Percentiles rank a stretch among this genome's conserved stretches.
These are phyloP conservation scores for Semibalanus balanoides DNA, from an alignment of 1,140 invertebrate genomes.

Conservation along the genomic window DNA sequence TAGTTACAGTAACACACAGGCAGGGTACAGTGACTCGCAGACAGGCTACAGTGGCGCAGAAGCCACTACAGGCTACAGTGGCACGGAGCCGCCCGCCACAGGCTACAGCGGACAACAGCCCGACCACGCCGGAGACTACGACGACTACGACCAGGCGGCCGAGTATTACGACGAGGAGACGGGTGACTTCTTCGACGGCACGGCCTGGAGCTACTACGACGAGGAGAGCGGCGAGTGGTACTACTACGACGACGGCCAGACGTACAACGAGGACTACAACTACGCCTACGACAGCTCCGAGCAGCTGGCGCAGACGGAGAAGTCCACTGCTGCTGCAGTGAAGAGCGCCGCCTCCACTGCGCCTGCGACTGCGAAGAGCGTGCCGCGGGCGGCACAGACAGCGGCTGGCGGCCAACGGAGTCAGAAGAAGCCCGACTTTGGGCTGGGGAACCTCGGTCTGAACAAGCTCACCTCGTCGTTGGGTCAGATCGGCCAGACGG, in stretches of 20 bases:
- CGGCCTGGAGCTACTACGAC: slow-evolving; percentile 28
- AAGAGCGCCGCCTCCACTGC: background rate
- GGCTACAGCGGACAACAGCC: too few species aligned
- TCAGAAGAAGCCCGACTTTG: background rate
- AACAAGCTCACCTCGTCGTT: background rate
- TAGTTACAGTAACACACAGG: too few species aligned
- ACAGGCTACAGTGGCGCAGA: too few species aligned
- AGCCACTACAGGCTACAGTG: too few species aligned
- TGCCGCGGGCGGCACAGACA: too few species aligned
- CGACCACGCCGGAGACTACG: too few species aligned
- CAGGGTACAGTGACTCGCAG: too few species aligned
- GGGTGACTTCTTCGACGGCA: background rate
- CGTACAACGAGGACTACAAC: slow-evolving; percentile 48
- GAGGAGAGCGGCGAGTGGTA: slow-evolving; percentile 35
- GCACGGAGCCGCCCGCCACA: too few species aligned
- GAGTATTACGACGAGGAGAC: slow-evolving; percentile 3
- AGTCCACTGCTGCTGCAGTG: background rate
- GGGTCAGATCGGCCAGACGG: too few species aligned
- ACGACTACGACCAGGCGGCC: background rate
- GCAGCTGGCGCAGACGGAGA: slow-evolving; percentile 28
- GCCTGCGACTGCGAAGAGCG: background rate
- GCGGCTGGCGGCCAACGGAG: background rate
- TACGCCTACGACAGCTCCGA: slow-evolving; percentile 49
- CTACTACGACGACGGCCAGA: slow-evolving; percentile 25
- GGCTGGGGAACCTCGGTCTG: background rate